Conservation (phyloP, 1,140 invertebrate species). For the Rhyzopertha dominica region DNA sequence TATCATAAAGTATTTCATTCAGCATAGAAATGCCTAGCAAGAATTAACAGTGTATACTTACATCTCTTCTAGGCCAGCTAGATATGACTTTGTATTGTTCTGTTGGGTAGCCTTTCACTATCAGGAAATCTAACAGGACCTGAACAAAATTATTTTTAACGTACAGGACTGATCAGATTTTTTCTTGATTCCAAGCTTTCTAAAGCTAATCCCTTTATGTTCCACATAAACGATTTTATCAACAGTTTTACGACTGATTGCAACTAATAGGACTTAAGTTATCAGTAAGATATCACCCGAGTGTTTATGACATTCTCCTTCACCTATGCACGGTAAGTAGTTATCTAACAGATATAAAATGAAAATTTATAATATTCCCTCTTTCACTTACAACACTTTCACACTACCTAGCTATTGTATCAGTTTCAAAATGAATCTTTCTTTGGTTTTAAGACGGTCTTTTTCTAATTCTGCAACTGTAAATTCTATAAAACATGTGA, state of each 20-base stretch:
- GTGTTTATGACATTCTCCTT: no score
- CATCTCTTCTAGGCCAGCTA: constrained; percentile 88
- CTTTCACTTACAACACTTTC: no score
- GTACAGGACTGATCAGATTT: neutral
- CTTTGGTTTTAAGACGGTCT: constrained; percentile 48
- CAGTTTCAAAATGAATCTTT: no score
- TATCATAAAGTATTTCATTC: constrained; percentile 24
- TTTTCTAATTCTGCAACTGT: constrained; percentile 40
- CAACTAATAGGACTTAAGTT: constrained; percentile 1
- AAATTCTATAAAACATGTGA: constrained; percentile 68
- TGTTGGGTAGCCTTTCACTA: constrained; percentile 78
- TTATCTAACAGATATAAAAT: no score
- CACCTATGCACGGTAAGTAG: no score
- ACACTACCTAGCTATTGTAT: no score
- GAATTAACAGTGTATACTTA: constrained; percentile 51
- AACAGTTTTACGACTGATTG: neutral
- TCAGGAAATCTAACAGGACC: constrained; percentile 78
- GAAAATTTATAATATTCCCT: no score
- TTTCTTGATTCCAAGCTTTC: neutral
- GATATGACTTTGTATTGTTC: constrained; percentile 88
- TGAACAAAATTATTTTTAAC: constrained; percentile 44
- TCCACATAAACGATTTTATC: neutral
- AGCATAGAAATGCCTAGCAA: constrained; percentile 7
- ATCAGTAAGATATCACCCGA: no score
- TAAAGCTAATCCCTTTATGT: neutral